Base-by-base conservation (phyloP, 2,113 vertebrate genomes). In the Hemichromis elongatus region DNA sequence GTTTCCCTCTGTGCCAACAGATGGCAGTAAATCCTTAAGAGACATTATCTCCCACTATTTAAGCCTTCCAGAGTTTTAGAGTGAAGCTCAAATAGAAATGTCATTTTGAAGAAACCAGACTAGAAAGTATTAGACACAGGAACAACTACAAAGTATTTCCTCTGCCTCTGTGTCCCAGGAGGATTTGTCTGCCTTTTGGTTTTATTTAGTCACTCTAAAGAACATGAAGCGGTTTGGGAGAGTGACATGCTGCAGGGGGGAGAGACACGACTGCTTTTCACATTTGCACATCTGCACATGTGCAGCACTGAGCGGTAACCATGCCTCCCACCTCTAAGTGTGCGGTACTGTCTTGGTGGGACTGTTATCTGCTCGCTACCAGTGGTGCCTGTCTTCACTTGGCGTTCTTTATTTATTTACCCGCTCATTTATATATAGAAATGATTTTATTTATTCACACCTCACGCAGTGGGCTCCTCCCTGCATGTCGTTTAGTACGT, bases 1-100 rank as follows among this genome's bases (percentile, higher is more conserved):
- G 42, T 94, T 93, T 90, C 85, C 50, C 42, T 80, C 3, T 9
- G 45, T 7, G 85, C 95, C 95, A 94, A 94, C 90, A 95, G 95
- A 95, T 94, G 95, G 95, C 94, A 94, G 94, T 94, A 94, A 84
- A 56, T 80, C 94, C 92, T 93, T 89, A 83, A 90, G 85, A 91
- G 82, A 91, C 24, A 53, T 42, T 9, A 75, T 79, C 86, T 40
- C 16, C 88, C 42, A 10, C 54, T 26, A 55, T 81, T 84, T 87
- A 81, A 59, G 42, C 77, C 77, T 52, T 30, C 33, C 80, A 56
- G 84, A 83, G 70, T 82, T 84, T 80, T 21, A 70, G 57, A 83
- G 70, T 87, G 19, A n/a, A 81, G 50, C 91, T 88, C 88, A 83
- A 88, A 86, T 18, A 73, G 81, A 89, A 93, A 85, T 83, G 87